Evolutionary conservation across 2,888 invertebrate genomes (phyloP).

Genomic region (Fissipunctia ypsillon): DNA sequence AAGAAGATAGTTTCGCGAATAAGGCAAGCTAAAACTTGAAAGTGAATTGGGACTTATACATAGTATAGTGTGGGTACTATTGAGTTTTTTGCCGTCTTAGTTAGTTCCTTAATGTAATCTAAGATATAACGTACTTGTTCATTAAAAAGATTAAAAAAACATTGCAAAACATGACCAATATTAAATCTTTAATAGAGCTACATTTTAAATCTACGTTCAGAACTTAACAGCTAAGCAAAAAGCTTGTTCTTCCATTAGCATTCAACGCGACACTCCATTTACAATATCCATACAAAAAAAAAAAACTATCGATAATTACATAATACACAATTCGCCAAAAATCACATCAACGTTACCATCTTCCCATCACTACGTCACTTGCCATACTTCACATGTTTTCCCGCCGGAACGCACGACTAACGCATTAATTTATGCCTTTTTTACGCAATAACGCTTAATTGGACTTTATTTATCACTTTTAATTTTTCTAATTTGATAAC

Average conservation of each 20-base stretch:
- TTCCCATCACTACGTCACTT: slow-evolving; percentile 76
- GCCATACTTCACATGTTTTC: slow-evolving; percentile 69
- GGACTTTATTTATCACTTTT: slow-evolving; percentile 90
- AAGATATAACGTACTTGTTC: neutral
- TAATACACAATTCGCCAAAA: slow-evolving; percentile 27
- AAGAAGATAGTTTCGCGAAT: neutral
- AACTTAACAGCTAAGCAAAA: neutral
- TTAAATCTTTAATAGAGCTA: neutral
- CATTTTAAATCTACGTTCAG: neutral
- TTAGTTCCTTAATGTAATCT: neutral
- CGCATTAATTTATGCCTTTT: slow-evolving; percentile 90
- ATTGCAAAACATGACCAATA: neutral
- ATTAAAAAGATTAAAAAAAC: neutral
- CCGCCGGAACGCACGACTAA: slow-evolving; percentile 68
- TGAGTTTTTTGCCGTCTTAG: too few relatives aligned
- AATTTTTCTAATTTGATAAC: slow-evolving; percentile 90
- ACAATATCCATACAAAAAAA: neutral
- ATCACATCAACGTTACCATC: slow-evolving; percentile 9
- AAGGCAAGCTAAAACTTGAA: neutral
- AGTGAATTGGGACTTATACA: too few relatives aligned
- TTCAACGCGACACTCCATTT: neutral
- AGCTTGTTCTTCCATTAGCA: neutral
- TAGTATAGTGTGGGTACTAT: too few relatives aligned
- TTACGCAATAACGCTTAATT: slow-evolving; percentile 90
- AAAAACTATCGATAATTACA: neutral